Base-by-base conservation (phyloP, 2,888 invertebrate species). In the Sarcophaga subvicina region DNA sequence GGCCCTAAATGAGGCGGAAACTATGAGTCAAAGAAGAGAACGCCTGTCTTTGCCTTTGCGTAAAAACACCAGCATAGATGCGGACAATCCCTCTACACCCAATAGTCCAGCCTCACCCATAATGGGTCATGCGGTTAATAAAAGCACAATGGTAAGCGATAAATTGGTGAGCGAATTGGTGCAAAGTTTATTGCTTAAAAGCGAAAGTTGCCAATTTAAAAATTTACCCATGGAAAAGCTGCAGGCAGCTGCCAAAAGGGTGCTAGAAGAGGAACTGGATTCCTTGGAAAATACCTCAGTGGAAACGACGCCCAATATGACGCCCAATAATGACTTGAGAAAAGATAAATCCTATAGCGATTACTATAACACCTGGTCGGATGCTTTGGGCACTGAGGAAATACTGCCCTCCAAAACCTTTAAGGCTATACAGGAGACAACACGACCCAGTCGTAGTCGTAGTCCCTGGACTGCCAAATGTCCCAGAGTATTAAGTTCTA, bases 401-500 rank as follows among this genome's bases (percentile, higher is more conserved):
- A 94, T 95, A 71, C 88, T 95, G 54, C 95, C 95, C 4, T 95
- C 95, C 0, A 94, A 95, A 89, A 94, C 95, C 1, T 95, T 95
- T 90, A 94, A 94, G 88, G 91, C 94, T 0, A 90, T 95, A 49
- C 94, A 95, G 89, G 95, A 95, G 70, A 92, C 91, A 2, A 86
- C 91, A 75, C 91, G 95, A 88, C 37, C 37, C 2, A 37, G 37
- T 10, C 37, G 37, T 37, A 37, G 37, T 37, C 37, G 37, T 37
- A 94, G 94, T 85, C 94, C 94, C 12, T 93, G 95, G 89, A 94
- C 94, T 37, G 95, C 95, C 1, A 94, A 95, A 73, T 96, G 96
- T 91, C 96, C 96, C 0, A 94, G 95, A 80, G 95, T 95, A 66
- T 93, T 95, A 85, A 95, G 95, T 89, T 94, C 95, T 20, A 95